Evolutionary conservation across 1,140 invertebrate genomes (phyloP).

Genomic region (Drosophila parabipectinata): DNA sequence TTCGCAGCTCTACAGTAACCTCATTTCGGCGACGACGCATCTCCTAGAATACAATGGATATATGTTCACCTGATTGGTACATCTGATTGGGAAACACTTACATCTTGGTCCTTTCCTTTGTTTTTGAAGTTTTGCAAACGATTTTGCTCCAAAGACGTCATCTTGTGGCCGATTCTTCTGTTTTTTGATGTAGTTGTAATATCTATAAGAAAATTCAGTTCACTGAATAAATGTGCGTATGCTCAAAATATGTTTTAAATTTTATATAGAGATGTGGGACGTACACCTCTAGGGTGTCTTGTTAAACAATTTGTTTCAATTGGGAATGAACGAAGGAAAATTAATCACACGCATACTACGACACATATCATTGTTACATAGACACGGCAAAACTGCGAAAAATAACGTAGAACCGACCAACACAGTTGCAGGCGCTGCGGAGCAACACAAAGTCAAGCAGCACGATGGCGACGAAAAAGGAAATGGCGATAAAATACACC

Average conservation of each 20-base stretch:
- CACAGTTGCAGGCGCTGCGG: slow-evolving; percentile 59
- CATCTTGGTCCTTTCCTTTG: slow-evolving; percentile 98
- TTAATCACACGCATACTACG: slow-evolving; percentile 47
- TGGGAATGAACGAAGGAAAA: slow-evolving; percentile 41
- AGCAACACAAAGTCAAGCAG: slow-evolving; percentile 55
- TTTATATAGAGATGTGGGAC: slow-evolving; percentile 4
- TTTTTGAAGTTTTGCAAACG: slow-evolving; percentile 97
- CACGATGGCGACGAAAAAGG: slow-evolving; percentile 67
- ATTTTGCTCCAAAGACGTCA: slow-evolving; percentile 82
- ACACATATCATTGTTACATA: slow-evolving; percentile 14
- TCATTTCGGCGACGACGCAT: slow-evolving; percentile 98
- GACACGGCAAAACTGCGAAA: slow-evolving; percentile 34
- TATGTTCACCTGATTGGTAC: not conserved
- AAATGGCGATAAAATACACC: slow-evolving; percentile 67
- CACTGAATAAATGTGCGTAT: slow-evolving; percentile 21
- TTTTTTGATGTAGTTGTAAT: slow-evolving; percentile 18
- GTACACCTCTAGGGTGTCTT: slow-evolving; percentile 21
- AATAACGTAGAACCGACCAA: slow-evolving; percentile 58
- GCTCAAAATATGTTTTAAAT: slow-evolving; percentile 31
- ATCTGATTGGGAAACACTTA: slow-evolving; percentile 86
- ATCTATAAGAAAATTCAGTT: slow-evolving; percentile 3
- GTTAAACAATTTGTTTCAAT: slow-evolving; percentile 60
- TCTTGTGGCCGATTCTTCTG: slow-evolving; percentile 50
- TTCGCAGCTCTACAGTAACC: slow-evolving; percentile 97
- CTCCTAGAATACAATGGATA: slow-evolving; percentile 87